Evolutionary conservation across 2,113 vertebrate species (phyloP), one percentile per base, ranked within the genome.

Genomic region (Helogale parvula): DNA sequence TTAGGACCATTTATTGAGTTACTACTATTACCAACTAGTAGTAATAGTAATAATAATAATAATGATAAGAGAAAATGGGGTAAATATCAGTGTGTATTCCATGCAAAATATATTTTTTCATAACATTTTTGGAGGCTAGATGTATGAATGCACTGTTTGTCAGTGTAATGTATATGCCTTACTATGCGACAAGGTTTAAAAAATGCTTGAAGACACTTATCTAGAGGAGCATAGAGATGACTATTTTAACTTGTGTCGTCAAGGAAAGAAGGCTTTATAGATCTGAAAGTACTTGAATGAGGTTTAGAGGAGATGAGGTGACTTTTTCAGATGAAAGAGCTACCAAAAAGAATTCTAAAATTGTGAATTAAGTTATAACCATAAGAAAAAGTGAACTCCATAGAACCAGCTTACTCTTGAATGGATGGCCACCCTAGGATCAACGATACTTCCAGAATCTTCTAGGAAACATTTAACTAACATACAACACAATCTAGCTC

Each of bases 251-350:
- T 45, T 52, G 54, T 93, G 27, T 68, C 38, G 8, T 60, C 41
- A 90, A 85, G 45, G 21, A 90, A 85, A 13, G 38, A 74, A 54
- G 29, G 25, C 27, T 80, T 66, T 31, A 16, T 21, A 8, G 16
- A 31, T 13, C 85, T 19, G 23, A 85, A 81, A 71, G 54, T 47
- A 69, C 2, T 45, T 93, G 47, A 82, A 79, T 66, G 50, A 54
- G 14, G 10, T 9, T 72, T 81, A 84, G 63, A 68, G 19, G 25
- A 80, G n/a, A 63, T 68, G n/a, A 3, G n/a, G 69, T 69, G 15
- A 66, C 14, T 65, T 88, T 94, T 94, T 69, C 60, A 93, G 72
- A 90, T 82, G 50, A 54, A 88, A 92, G 29, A 82, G 6, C 19
- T 63, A 81, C 60, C 0, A 19, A 68, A 95, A 95, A 71, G 7